A percentile compares a stretch with the other conserved stretches of the same genome.
Evolutionary conservation across 2,113 vertebrate genomes (phyloP).

Genomic region (Entomyzon cyanotis): DNA sequence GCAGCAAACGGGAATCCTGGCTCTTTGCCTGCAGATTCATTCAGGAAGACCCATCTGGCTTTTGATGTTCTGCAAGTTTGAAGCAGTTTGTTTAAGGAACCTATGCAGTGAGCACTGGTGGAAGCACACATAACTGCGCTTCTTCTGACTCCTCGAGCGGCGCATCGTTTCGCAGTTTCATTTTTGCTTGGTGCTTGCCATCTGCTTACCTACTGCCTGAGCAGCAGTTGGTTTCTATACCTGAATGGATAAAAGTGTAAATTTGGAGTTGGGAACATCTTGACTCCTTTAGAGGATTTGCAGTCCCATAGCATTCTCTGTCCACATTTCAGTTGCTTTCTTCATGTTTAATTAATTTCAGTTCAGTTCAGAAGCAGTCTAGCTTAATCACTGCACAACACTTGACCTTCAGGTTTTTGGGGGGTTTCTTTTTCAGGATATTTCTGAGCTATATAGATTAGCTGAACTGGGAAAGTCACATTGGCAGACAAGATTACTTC

Average conservation of each 20-base stretch:
- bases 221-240: constrained; percentile 42
- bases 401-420: neutral
- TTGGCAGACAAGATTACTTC: neutral
- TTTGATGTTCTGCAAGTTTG: constrained; percentile 72
- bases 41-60: constrained; percentile 75
- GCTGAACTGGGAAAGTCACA: neutral
- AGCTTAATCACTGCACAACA: neutral
- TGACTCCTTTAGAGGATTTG: neutral
- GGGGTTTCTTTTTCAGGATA: neutral
- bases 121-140: constrained; percentile 37
- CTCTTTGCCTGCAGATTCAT: constrained; percentile 69
- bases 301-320: neutral
- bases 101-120: constrained; percentile 4
- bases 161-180: neutral
- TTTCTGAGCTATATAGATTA: neutral
- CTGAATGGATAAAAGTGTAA: constrained; percentile 49
- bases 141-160: constrained; percentile 5
- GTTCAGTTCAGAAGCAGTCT: constrained; percentile 17
- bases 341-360: constrained; percentile 38
- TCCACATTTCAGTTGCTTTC: constrained; percentile 33
- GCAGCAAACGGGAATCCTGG: constrained; percentile 69
- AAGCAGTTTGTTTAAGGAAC: constrained; percentile 76
- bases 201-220: constrained; percentile 46
- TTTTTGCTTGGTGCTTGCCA: constrained; percentile 12
- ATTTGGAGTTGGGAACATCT: constrained; percentile 18